Evolutionary conservation across 2,797 vertebrate genomes (phyloP).

Genomic region (Tragopan temminckii): DNA sequence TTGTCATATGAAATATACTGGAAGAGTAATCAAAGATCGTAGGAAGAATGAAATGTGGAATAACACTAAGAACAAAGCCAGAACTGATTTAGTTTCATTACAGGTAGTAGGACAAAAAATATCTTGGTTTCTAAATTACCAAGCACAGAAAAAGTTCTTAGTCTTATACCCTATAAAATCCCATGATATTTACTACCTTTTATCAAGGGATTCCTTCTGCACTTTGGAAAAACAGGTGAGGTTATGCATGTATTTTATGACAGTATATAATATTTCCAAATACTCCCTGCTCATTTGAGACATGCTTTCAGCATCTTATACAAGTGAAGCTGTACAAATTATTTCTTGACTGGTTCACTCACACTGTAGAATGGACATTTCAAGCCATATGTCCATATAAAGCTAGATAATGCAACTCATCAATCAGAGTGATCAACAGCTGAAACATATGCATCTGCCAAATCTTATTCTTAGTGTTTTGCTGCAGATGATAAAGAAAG

Average conservation of each 20-base stretch:
- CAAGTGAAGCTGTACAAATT: neutral
- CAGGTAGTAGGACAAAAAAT: neutral
- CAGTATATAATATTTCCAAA: too few species aligned
- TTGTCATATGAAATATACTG: slow-evolving; percentile 29
- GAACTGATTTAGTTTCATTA: slow-evolving; percentile 27
- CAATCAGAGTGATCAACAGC: neutral
- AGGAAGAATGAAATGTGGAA: slow-evolving; percentile 14
- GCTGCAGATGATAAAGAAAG: neutral
- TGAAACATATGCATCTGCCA: neutral
- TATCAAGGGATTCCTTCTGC: neutral
- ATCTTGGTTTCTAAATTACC: neutral
- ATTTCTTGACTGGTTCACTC: neutral
- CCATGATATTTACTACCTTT: neutral
- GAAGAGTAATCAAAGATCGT: neutral
- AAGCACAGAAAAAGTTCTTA: neutral
- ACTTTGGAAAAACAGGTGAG: neutral
- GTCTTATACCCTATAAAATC: neutral
- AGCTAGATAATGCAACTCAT: neutral
- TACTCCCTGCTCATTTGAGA: neutral
- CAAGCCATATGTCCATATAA: neutral
- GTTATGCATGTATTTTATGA: neutral
- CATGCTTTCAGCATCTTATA: neutral
- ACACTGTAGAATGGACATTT: neutral
- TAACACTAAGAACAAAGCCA: neutral
- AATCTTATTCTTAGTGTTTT: neutral